Evolutionary conservation across 2,797 vertebrate species (phyloP).

Genomic region (Siniperca obscura): DNA sequence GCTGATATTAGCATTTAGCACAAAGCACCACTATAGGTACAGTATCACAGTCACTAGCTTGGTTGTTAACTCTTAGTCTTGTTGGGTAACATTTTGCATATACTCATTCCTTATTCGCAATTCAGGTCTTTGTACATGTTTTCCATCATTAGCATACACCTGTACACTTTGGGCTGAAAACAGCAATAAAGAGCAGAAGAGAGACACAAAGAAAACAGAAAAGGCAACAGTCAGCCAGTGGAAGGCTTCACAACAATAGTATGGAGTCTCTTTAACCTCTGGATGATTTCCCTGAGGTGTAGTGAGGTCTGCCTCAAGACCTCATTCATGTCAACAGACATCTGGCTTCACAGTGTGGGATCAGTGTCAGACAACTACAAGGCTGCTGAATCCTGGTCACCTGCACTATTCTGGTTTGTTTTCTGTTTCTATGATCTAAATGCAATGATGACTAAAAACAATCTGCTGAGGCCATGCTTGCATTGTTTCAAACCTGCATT

Average conservation of each 20-base stretch:
- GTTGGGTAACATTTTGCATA: not conserved
- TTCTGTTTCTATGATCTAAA: conserved; percentile 13
- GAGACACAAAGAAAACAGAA: conserved; percentile 4
- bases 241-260: not conserved
- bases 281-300: conserved; percentile 5
- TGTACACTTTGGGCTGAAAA: not conserved
- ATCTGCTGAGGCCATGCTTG: not conserved
- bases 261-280: conserved; percentile 13
- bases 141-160: not conserved
- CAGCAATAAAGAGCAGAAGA: conserved; percentile 13
- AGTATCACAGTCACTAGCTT: not conserved
- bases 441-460: conserved; percentile 13
- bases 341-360: conserved; percentile 14
- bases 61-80: not conserved
- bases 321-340: conserved; percentile 14
- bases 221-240: not conserved
- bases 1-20: not conserved
- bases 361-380: conserved; percentile 3
- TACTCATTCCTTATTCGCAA: not conserved
- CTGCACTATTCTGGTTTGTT: conserved; percentile 12
- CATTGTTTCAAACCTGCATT: conserved; percentile 5
- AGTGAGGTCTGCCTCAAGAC: conserved; percentile 5
- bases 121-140: not conserved
- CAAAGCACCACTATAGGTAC: conserved; percentile 1
- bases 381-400: not conserved